Conservation (phyloP, 2,797 vertebrate genomes). For the Takifugu rubripes region DNA sequence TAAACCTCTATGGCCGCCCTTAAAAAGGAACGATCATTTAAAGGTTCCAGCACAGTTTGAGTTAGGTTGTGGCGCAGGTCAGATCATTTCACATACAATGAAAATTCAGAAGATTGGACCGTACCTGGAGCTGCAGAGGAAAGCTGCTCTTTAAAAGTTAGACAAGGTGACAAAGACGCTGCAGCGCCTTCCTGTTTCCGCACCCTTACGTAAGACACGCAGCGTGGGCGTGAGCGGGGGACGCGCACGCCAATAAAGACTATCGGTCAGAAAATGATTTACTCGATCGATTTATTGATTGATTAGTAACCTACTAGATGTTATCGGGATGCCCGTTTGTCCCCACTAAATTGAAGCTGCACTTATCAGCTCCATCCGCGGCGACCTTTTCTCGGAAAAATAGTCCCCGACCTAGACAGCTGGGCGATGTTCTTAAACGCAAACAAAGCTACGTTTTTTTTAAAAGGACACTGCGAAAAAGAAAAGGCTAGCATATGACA, state of each 20-base stretch:
- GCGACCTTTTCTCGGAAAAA: too few species aligned
- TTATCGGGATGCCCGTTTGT: too few species aligned
- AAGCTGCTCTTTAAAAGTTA: accelerated
- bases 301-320: not conserved
- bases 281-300: accelerated
- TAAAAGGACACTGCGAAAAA: too few species aligned
- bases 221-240: not conserved
- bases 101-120: not conserved
- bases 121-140: conserved; percentile 1
- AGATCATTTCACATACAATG: not conserved
- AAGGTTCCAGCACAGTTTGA: not conserved
- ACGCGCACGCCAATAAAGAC: not conserved
- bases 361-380: too few species aligned
- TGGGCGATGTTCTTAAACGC: too few species aligned
- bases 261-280: not conserved
- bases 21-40: conserved; percentile 12
- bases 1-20: not conserved
- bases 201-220: conserved; percentile 13
- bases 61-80: not conserved
- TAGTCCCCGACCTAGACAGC: too few species aligned
- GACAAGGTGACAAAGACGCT: not conserved
- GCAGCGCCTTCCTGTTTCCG: conserved; percentile 1
- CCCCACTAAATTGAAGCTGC: too few species aligned
- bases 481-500: too few species aligned
- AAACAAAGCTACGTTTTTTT: too few species aligned